Evolutionary conservation across 2,113 vertebrate species (phyloP), one percentile per base, ranked within the genome.

Genomic region (Pygoscelis adeliae): DNA sequence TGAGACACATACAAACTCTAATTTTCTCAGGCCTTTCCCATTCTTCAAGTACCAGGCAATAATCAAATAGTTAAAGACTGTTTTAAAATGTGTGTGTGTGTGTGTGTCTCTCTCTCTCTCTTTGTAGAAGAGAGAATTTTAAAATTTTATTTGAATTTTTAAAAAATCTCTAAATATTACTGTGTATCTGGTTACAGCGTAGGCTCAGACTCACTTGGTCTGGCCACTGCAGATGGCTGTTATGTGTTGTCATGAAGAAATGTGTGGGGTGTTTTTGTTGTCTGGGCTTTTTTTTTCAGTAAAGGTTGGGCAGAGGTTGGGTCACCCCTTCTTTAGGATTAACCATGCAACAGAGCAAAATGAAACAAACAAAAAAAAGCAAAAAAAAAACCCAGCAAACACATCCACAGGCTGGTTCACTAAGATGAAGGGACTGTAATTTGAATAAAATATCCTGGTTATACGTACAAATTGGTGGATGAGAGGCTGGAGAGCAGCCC

Each of bases 161-260:
- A 8, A 29, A 47, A 56, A 32, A 36, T 4, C 5, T 74, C 12
- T 38, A 85, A 84, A 42, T 76, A 56, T 34, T 72, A 30, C 21
- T 27, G 4, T 47, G 23, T 3, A 4, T 46, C 22, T 13, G 0
- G 5, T 69, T 61, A 30, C 18, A 73, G 5, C 1, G 0, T 44
- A 40, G 18, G 23, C 15, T 42, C 21, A 53, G 47, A 53, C 5
- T 77, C 46, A n/a, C 4, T 73, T 56, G 18, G 15, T 76, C 23
- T 72, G 34, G 34, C 9, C 23, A 29, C 14, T 53, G 21, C 27
- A 74, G 21, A 36, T 56, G 23, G 15, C 15, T 2, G 1, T 53
- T 55, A 42, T 9, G 3, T 55, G 29, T 19, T 77, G 11, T 42
- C 15, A 53, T 17, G 6, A 69, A 34, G 36, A 84, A 87, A 65